Evolutionary conservation across 1,140 invertebrate species (phyloP).

Genomic region (Triops longicaudatus): DNA sequence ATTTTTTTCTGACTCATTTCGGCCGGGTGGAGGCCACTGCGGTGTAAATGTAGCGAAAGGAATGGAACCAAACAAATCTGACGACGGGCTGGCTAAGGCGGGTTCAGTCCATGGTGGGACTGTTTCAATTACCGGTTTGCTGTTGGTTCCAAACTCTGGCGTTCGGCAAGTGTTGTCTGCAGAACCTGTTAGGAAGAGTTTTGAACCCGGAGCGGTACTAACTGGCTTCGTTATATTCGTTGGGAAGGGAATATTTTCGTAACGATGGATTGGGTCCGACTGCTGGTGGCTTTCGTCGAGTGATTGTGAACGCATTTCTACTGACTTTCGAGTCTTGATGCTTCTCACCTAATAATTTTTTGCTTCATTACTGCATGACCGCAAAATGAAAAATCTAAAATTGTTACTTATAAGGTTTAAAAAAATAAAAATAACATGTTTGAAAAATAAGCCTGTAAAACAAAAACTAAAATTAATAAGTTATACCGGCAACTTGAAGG

Average conservation of each 20-base stretch:
- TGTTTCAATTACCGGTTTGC: slow-evolving; percentile 28
- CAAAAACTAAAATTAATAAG: no score
- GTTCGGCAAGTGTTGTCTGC: slow-evolving; percentile 29
- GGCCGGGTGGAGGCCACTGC: slow-evolving; percentile 24
- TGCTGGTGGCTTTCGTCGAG: slow-evolving; percentile 32
- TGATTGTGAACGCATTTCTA: slow-evolving; percentile 22
- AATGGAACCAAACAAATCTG: slow-evolving; percentile 53
- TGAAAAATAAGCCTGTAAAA: no score
- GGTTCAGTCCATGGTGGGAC: slow-evolving; percentile 18
- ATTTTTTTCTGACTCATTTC: slow-evolving; percentile 31
- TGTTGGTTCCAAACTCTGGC: slow-evolving; percentile 29
- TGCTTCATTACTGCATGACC: slow-evolving; percentile 39
- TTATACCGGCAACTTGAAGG: background rate
- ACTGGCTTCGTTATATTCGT: background rate
- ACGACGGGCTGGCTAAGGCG: slow-evolving; percentile 28
- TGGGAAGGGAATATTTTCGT: slow-evolving; percentile 33
- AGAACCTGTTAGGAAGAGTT: slow-evolving; percentile 29
- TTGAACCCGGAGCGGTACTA: slow-evolving; percentile 18
- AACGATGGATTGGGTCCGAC: slow-evolving; percentile 22
- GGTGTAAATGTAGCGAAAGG: slow-evolving; percentile 48
- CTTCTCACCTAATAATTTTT: background rate
- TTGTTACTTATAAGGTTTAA: no score
- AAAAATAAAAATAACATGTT: no score
- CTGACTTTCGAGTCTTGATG: slow-evolving; percentile 12
- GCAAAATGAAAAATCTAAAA: no score